These are phyloP conservation scores for Peucedramus taeniatus DNA, from an alignment of 2,113 vertebrate species.

Conservation along the genomic window DNA sequence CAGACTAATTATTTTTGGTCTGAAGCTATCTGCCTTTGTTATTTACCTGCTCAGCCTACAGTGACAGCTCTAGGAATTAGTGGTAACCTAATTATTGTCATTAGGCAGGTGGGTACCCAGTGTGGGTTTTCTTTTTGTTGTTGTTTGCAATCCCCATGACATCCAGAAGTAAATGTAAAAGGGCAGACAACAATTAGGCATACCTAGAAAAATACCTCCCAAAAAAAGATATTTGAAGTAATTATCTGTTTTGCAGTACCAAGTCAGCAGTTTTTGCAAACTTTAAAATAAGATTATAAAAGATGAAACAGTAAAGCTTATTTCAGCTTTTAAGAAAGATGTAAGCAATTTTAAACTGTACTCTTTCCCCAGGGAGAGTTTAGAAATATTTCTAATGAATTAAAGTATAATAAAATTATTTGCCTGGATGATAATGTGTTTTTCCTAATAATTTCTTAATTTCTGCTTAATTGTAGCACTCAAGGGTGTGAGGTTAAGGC, in stretches of 20 bases:
- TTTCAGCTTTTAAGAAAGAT: constrained; percentile 74
- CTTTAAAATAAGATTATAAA: constrained; percentile 68
- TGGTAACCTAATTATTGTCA: constrained; percentile 56
- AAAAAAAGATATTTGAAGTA: constrained; percentile 35
- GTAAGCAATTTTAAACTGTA: constrained; percentile 72
- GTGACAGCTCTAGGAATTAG: constrained; percentile 24
- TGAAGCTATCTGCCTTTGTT: neutral
- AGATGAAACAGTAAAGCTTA: constrained; percentile 71
- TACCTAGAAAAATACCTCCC: neutral
- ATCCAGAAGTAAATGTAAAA: constrained; percentile 54
- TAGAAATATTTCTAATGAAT: constrained; percentile 70
- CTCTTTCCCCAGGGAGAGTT: constrained; percentile 51
- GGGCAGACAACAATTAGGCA: constrained; percentile 26
- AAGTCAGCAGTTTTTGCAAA: constrained; percentile 59
- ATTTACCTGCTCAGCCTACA: neutral
- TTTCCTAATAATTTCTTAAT: constrained; percentile 75
- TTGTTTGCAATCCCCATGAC: constrained; percentile 4
- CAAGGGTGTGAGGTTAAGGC: neutral
- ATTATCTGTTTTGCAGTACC: constrained; percentile 65
- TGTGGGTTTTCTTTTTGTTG: neutral
- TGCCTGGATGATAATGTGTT: constrained; percentile 37
- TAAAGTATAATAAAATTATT: constrained; percentile 72
- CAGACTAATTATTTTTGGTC: constrained; percentile 5
- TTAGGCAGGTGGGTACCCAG: constrained; percentile 30
- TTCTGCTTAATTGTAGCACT: constrained; percentile 68